Base-by-base conservation (phyloP, 2,113 vertebrate species). In the Polyodon spathula region DNA sequence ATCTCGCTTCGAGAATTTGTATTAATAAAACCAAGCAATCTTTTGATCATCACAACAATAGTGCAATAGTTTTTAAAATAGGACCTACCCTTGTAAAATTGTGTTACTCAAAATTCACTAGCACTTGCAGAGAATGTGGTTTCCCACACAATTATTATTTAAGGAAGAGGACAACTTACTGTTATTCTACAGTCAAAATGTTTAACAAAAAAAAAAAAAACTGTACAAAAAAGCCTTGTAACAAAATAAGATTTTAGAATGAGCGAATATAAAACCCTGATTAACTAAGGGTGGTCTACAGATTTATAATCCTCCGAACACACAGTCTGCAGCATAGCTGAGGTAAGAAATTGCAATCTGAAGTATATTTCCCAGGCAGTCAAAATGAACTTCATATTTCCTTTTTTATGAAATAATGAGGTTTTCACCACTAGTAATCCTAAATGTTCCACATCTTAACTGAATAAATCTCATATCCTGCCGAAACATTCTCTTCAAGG, bases 401-500 rank as follows among this genome's bases (percentile, higher is more conserved):
- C n/a, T n/a, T n/a, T 50, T 50, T 50, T 50, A 50, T 50, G 46
- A 50, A 50, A 50, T 50, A 50, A 50, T 50, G 11, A 50, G 4
- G 46, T 50, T 50, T 50, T 50, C 46, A 50, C 46, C 46, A 12
- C 46, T 50, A 50, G 46, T 10, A 10, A 14, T 50, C 46, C 7
- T 50, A 50, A 50, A 7, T 10, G 46, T 12, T 50, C n/a, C 46
- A 50, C 11, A 50, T 50, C 46, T 50, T 50, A 10, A 12, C n/a
- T 10, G 8, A 50, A 50, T 50, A 50, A 50, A 50, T 50, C 4
- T 50, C 8, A 5, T n/a, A 8, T 50, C 46, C 46, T 50, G 46
- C 11, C 10, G 7, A 50, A 43, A 50, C 11, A 50, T 50, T 50
- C 46, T 50, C 46, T 50, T n/a, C 46, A 50, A 50, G 46, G 46